Base-by-base conservation (phyloP, 1,140 invertebrate genomes). In the Drosophila fuyamai region DNA sequence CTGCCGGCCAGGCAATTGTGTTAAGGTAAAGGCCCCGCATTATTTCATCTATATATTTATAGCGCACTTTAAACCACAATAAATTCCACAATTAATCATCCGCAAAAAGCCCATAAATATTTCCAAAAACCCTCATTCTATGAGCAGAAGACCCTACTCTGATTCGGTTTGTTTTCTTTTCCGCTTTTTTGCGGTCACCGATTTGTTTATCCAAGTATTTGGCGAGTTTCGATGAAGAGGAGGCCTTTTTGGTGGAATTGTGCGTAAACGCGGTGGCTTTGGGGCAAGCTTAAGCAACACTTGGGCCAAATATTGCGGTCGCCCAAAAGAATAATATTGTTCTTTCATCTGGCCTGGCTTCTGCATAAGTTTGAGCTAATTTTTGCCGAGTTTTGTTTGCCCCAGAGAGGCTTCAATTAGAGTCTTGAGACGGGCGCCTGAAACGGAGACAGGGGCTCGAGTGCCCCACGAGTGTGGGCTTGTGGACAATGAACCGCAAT, bases 401-500 rank as follows among this genome's bases (percentile, higher is more conserved):
- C 38, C 51, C 47, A 47, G 16, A 43, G 60, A 53, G 47, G 55
- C 61, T 38, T 76, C 73, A 76, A 76, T 76, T 76, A 76, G 73
- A 54, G 68, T 50, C 73, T 76, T 38, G 72, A 73, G 47, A 58
- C 53, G 67, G 61, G 47, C 41, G 55, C 46, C 63, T 55, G 71
- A 74, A 50, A 57, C 70, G 41, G 53, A 76, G 73, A 58, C 72
- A 47, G 72, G 18, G 35, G n/a, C 63, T 48, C 63, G 56, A 61
- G 70, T 27, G 67, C 16, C 61, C 41, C 40, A 67, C 62, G 47
- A 76, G 73, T 76, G 73, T 76, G 72, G 72, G 72, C 73, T 76
- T 71, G 65, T 72, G 73, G 73, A 76, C 73, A 76, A 76, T 76
- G 73, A 76, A 67, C 73, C 74, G 73, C 68, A 73, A 76, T 76